Conservation (phyloP, 2,888 invertebrate genomes). For the Helicoverpa assulta region DNA sequence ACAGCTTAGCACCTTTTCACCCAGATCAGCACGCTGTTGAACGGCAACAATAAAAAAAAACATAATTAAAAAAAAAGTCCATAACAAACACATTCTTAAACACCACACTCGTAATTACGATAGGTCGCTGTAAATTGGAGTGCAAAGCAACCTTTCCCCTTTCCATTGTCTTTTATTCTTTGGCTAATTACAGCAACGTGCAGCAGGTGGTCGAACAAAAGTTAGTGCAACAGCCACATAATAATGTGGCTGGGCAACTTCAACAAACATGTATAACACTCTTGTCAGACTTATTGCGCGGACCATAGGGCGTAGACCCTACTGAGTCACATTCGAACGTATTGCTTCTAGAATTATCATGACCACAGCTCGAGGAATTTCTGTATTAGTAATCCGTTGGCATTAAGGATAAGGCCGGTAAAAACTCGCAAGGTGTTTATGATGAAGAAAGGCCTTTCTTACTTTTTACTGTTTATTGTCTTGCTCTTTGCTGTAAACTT, state of each 20-base stretch:
- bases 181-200: slow-evolving; percentile 55
- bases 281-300: slow-evolving; percentile 53
- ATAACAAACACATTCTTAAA: slow-evolving; percentile 16
- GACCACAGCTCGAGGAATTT: slow-evolving; percentile 40
- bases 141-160: slow-evolving; percentile 46
- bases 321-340: slow-evolving; percentile 60
- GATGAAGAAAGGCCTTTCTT: background rate
- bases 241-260: slow-evolving; percentile 59
- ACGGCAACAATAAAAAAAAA: background rate
- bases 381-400: slow-evolving; percentile 23
- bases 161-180: slow-evolving; percentile 46
- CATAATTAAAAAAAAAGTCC: slow-evolving; percentile 9
- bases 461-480: background rate
- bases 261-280: slow-evolving; percentile 49
- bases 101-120: slow-evolving; percentile 18
- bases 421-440: background rate
- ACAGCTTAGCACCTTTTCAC: too few relatives aligned
- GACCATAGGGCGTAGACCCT: slow-evolving; percentile 63
- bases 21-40: background rate
- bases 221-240: slow-evolving; percentile 52
- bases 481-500: background rate
- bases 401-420: background rate
- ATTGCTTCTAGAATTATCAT: slow-evolving; percentile 49
- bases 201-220: slow-evolving; percentile 62
- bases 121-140: slow-evolving; percentile 38